Conservation (phyloP, 2,888 invertebrate species). For the Drosophila buzzatii region DNA sequence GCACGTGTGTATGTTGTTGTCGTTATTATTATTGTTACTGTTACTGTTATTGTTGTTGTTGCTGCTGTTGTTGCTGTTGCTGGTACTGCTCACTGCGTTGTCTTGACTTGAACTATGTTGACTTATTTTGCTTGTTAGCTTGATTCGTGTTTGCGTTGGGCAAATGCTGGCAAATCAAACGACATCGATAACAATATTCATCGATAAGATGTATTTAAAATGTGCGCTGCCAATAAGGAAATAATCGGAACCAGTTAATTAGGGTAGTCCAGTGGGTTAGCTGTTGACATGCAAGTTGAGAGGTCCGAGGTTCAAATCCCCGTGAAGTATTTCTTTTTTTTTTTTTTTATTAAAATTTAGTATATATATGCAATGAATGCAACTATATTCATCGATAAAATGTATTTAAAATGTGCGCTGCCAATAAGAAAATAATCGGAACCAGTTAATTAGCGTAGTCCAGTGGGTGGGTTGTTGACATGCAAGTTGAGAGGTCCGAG, state of each 20-base stretch:
- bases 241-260: background rate
- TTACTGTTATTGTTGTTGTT: conserved; percentile 15
- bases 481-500: background rate
- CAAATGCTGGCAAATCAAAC: conserved; percentile 23
- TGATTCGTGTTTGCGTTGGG: conserved; percentile 55
- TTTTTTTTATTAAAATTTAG: no score
- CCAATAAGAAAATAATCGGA: background rate
- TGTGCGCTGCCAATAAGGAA: background rate
- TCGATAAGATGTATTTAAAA: background rate
- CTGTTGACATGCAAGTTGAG: background rate
- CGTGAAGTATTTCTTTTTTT: no score
- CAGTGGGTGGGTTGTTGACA: background rate
- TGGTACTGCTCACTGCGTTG: conserved; percentile 24
- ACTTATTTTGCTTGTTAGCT: conserved; percentile 64
- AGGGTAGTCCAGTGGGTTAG: background rate
- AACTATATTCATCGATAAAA: background rate
- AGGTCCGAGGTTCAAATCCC: background rate
- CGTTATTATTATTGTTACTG: background rate
- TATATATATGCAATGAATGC: background rate
- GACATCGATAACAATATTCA: conserved; percentile 11
- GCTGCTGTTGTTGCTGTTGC: background rate
- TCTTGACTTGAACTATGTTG: conserved; percentile 32
- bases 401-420: background rate
- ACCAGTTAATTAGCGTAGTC: background rate
- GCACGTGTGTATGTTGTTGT: conserved; percentile 27